Conservation (phyloP, 2,113 vertebrate species). For the Glareola pratincola region DNA sequence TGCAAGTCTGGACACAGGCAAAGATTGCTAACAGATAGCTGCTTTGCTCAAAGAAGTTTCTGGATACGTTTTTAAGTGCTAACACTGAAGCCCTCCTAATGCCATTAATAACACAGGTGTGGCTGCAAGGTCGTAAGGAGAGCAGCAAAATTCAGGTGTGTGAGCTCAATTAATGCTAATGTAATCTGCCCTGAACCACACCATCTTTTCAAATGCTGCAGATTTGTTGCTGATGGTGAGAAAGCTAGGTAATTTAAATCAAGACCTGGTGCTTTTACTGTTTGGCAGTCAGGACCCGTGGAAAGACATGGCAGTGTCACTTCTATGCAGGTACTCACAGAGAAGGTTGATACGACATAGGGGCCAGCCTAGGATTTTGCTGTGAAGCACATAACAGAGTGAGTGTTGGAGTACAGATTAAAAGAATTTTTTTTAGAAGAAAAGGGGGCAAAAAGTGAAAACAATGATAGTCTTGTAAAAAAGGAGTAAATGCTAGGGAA, state of each 20-base stretch:
- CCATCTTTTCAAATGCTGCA: neutral
- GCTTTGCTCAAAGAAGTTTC: neutral
- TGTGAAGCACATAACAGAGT: neutral
- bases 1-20: neutral
- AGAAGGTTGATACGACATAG: neutral
- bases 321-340: neutral
- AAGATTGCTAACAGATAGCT: neutral
- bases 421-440: neutral
- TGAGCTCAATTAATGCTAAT: neutral
- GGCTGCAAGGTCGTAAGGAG: neutral
- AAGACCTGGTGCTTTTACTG: fast-evolving
- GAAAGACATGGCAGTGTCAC: neutral
- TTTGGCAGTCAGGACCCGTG: neutral
- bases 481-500: neutral
- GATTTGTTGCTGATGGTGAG: neutral
- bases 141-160: neutral
- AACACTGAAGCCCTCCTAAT: neutral
- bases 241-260: neutral
- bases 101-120: neutral
- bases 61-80: neutral
- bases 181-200: neutral
- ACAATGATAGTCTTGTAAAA: neutral
- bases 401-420: neutral
- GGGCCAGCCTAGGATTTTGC: neutral
- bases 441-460: neutral